Evolutionary conservation across 2,113 vertebrate genomes (phyloP).

Genomic region (Oreochromis spilurus): DNA sequence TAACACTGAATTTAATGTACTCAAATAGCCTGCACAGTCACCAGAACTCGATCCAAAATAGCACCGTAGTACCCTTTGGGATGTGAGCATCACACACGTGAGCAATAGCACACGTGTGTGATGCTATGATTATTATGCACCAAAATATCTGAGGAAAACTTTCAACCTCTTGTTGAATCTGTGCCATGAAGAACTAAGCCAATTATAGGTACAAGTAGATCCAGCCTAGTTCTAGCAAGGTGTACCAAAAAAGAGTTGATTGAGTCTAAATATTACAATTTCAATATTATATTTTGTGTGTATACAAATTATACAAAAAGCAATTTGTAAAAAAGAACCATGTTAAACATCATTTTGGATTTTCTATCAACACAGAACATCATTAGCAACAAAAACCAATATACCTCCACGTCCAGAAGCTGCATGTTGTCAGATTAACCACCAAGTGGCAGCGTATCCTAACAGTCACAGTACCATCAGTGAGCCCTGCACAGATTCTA

Average conservation of each 20-base stretch:
- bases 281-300: neutral
- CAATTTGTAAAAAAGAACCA: neutral
- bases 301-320: neutral
- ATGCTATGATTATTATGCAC: neutral
- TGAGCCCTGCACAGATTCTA: neutral
- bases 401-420: neutral
- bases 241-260: neutral
- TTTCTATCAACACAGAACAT: neutral
- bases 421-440: neutral
- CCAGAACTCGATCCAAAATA: neutral
- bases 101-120: neutral
- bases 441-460: constrained; percentile 23
- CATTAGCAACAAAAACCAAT: neutral
- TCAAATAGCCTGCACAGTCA: neutral
- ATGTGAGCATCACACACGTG: neutral
- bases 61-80: neutral
- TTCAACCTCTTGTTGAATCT: neutral
- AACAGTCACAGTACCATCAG: neutral
- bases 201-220: neutral
- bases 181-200: neutral
- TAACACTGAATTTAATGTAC: neutral
- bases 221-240: neutral
- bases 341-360: neutral
- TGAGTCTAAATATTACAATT: neutral
- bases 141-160: neutral